A percentile compares a stretch with the other conserved stretches of the same genome.
These are phyloP conservation scores for Meandrina meandrites DNA, from an alignment of 92 coral and sea anemone species.

Conservation along the genomic window DNA sequence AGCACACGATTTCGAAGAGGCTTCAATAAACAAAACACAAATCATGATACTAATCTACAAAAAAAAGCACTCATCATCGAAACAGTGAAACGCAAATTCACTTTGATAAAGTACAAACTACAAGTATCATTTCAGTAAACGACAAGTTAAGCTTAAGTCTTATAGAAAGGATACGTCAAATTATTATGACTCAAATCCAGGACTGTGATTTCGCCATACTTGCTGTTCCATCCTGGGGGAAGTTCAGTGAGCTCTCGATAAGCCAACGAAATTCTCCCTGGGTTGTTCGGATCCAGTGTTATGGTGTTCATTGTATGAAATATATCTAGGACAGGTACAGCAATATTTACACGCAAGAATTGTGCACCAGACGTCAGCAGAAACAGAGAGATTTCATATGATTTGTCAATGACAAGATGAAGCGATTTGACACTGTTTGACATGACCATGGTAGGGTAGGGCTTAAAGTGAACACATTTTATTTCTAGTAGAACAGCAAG, in stretches of 20 bases:
- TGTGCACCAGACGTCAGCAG: too few relatives aligned
- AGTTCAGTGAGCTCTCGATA: constrained; percentile 76
- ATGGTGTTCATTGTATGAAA: not conserved
- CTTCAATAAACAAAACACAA: too few relatives aligned
- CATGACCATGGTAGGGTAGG: constrained; percentile 1
- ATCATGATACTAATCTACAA: too few relatives aligned
- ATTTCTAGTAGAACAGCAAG: not conserved
- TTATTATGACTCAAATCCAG: constrained; percentile 93
- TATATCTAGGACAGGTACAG: not conserved
- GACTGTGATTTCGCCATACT: constrained; percentile 65
- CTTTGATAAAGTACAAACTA: not conserved
- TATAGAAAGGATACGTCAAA: constrained; percentile 82
- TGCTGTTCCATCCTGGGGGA: constrained; percentile 53
- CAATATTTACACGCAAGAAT: not conserved
- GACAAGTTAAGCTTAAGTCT: too few relatives aligned
- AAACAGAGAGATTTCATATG: not conserved
- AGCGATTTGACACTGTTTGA: not conserved
- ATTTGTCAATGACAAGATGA: not conserved
- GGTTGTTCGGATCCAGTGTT: constrained; percentile 22
- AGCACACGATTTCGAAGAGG: too few relatives aligned
- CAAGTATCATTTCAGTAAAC: too few relatives aligned
- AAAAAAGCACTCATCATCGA: not conserved
- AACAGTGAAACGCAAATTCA: not conserved
- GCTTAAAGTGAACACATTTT: not conserved
- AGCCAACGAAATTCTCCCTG: constrained; percentile 80